Conservation (phyloP, 2,888 invertebrate genomes). For the Caradrina clavipalpis region DNA sequence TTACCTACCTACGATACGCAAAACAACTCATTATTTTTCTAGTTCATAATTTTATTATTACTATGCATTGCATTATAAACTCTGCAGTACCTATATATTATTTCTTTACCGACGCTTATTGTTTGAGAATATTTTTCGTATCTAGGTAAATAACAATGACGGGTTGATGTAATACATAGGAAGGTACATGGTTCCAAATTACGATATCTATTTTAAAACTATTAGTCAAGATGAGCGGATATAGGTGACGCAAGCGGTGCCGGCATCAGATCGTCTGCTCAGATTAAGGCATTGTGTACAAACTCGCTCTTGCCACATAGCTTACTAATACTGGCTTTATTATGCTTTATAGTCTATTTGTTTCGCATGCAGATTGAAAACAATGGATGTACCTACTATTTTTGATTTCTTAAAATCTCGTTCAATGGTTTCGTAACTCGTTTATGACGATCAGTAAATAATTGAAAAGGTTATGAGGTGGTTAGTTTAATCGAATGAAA, state of each 20-base stretch:
- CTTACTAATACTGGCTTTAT: constrained; percentile 28
- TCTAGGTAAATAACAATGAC: not conserved
- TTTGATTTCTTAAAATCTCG: constrained; percentile 13
- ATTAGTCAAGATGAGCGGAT: constrained; percentile 38
- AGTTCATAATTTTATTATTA: too few species aligned
- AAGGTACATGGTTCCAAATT: constrained; percentile 13
- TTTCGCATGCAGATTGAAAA: constrained; percentile 18
- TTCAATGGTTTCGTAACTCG: not conserved
- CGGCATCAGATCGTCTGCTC: constrained; percentile 37
- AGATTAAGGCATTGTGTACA: constrained; percentile 50
- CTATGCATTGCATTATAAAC: too few species aligned
- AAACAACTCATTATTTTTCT: too few species aligned
- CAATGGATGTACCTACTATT: constrained; percentile 2
- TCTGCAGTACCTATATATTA: too few species aligned
- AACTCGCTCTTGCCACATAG: constrained; percentile 31
- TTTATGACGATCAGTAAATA: not conserved
- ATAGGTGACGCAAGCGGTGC: constrained; percentile 51
- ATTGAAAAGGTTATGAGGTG: too few species aligned
- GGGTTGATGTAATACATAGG: constrained; percentile 2
- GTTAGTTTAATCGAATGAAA: too few species aligned
- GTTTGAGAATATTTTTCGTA: too few species aligned
- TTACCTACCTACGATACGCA: too few species aligned
- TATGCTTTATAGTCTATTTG: constrained; percentile 24
- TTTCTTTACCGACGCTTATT: too few species aligned
- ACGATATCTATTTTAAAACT: constrained; percentile 28